phyloP scores from a whole-genome alignment of 92 coral and sea anemone genomes.

The Pocillopora grandis region DNA sequence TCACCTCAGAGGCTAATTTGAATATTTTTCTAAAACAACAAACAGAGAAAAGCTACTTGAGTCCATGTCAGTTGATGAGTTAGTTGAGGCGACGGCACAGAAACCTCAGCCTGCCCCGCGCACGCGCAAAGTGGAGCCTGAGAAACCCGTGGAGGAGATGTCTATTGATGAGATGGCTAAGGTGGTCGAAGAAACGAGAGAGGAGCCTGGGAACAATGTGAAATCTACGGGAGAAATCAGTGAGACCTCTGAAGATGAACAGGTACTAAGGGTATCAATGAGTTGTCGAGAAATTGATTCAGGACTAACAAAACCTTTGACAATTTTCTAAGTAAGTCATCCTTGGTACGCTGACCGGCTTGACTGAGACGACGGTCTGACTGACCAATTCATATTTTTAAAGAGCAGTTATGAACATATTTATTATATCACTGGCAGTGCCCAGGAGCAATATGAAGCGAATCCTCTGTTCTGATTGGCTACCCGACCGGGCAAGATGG shows the following conservation, averaged over 20 bases:
- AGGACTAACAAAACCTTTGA: too few relatives aligned
- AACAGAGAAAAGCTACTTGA: slow-evolving; percentile 60
- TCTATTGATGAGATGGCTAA: slow-evolving; percentile 83
- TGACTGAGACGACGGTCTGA: too few relatives aligned
- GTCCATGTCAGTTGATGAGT: slow-evolving; percentile 79
- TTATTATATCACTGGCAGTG: too few relatives aligned
- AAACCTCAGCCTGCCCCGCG: slow-evolving; percentile 60
- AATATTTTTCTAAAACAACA: background rate
- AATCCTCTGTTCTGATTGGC: too few relatives aligned
- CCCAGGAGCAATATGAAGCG: too few relatives aligned
- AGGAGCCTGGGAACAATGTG: slow-evolving; percentile 17
- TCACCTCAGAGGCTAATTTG: background rate
- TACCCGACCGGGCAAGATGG: too few relatives aligned
- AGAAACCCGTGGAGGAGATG: slow-evolving; percentile 86
- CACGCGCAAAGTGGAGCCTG: slow-evolving; percentile 47
- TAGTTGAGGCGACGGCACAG: slow-evolving; percentile 61
- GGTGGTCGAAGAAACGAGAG: slow-evolving; percentile 59
- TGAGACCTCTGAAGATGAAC: slow-evolving; percentile 32
- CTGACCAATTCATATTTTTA: too few relatives aligned
- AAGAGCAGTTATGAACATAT: too few relatives aligned
- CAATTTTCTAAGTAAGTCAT: too few relatives aligned
- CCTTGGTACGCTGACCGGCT: too few relatives aligned
- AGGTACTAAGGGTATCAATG: background rate
- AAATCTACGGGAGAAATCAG: slow-evolving; percentile 19
- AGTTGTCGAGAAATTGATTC: too few relatives aligned